Base-by-base conservation (phyloP, 1,140 invertebrate genomes). In the Macrocentrus cingulum region DNA sequence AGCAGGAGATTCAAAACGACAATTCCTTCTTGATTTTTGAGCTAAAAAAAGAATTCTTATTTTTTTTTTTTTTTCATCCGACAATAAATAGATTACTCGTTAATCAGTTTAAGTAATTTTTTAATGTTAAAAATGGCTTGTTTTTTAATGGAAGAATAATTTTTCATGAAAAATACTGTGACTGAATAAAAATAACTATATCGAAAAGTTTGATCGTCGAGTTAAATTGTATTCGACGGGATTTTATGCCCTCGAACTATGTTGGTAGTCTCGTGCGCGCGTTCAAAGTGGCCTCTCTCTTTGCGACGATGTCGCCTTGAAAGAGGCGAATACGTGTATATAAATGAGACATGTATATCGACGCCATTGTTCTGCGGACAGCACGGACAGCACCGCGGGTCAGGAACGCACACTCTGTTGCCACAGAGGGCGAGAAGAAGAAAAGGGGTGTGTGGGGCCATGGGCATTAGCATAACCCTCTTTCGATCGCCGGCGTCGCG, bases 271-370 rank as follows among this genome's bases (percentile, higher is more conserved):
- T 23, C 23, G 37, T 42, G 20, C 56, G 29, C 45, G 44, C 39
- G 23, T 39, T 51, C 34, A 16, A 34, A 32, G 25, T 41, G 11
- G 11, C 11, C 37, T 41, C 37, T 41, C 37, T 41, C 37, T 41
- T 13, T 16, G 7, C 15, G 11, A 13, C 15, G 37, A 5, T 4
- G 20, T 23, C 6, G n/a, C 45, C 13, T 25, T 34, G 36, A 57
- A 60, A 42, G 56, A 49, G 62, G 62, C 63, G 62, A 68, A 68
- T 69, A 70, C 66, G 68, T 71, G 69, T 71, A 71, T 71, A 71
- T 71, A 71, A 72, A 72, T 72, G 70, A 72, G 70, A 72, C 70
- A 72, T 70, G 69, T 72, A 70, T 72, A 72, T 72, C 69, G 70
- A 70, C 70, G 70, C 70, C 70, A 72, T 72, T 72, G 70, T 72